Evolutionary conservation across 2,888 invertebrate genomes (phyloP).

Genomic region (Hypercompe scribonia): DNA sequence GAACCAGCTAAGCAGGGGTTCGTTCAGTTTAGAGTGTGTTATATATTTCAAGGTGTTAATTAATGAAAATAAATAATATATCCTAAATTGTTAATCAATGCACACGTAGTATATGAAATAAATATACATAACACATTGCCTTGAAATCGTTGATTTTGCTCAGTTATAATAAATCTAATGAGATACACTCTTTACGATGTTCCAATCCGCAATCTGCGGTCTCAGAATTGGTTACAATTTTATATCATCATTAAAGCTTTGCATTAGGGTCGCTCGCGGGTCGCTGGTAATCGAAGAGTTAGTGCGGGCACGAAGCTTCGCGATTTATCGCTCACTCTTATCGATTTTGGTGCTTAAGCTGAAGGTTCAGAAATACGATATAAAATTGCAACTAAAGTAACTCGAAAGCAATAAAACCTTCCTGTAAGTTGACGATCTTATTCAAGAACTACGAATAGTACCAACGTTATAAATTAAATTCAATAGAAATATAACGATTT

Average conservation of each 20-base stretch:
- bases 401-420: slow-evolving; percentile 11
- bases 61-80: neutral
- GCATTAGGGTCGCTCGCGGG: slow-evolving; percentile 66
- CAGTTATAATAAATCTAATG: slow-evolving; percentile 35
- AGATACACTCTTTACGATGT: slow-evolving; percentile 32
- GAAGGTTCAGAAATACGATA: slow-evolving; percentile 32
- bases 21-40: too few species aligned
- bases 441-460: slow-evolving; percentile 29
- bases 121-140: neutral
- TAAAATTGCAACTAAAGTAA: slow-evolving; percentile 20
- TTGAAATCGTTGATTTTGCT: slow-evolving; percentile 25
- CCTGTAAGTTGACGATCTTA: slow-evolving; percentile 19
- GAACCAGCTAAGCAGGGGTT: too few species aligned
- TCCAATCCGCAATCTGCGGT: slow-evolving; percentile 24
- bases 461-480: slow-evolving; percentile 37
- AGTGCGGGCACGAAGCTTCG: slow-evolving; percentile 60
- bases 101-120: neutral
- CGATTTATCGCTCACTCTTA: slow-evolving; percentile 67
- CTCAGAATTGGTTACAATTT: slow-evolving; percentile 42
- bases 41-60: too few species aligned
- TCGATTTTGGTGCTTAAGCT: slow-evolving; percentile 55
- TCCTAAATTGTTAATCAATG: neutral
- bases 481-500: slow-evolving; percentile 28
- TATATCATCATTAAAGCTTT: slow-evolving; percentile 63
- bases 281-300: slow-evolving; percentile 75